Conservation (phyloP, 1,140 invertebrate species). For the Pseudomyrmex flavicornis region DNA sequence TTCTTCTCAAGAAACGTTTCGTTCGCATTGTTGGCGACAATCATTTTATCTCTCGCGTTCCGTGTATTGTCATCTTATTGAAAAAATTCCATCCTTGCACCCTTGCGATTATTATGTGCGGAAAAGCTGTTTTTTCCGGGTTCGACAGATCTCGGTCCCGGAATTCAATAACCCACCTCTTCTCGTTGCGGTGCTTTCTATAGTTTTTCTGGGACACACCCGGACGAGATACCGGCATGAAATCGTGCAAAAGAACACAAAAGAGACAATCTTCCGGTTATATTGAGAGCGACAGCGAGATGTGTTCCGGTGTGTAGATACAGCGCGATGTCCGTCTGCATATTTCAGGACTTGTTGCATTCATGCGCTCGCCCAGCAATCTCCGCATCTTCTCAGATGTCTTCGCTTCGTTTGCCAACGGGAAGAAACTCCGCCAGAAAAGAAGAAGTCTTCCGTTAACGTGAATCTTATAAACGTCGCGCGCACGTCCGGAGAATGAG, state of each 20-base stretch:
- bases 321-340: slow-evolving; percentile 55
- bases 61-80: no score
- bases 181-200: not conserved
- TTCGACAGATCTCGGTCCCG: not conserved
- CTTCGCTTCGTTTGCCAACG: not conserved
- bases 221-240: not conserved
- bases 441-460: not conserved
- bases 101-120: not conserved
- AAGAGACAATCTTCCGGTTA: not conserved
- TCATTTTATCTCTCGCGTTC: no score
- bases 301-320: slow-evolving; percentile 5
- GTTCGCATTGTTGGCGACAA: no score
- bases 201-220: not conserved
- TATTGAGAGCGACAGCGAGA: not conserved
- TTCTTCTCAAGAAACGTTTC: no score
- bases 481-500: not conserved
- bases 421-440: not conserved
- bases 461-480: not conserved
- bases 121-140: not conserved
- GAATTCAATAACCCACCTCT: not conserved
- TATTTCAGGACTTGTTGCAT: slow-evolving; percentile 66
- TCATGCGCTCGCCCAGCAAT: slow-evolving; percentile 25
- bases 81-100: not conserved
- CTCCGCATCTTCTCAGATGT: not conserved
- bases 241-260: not conserved